Evolutionary conservation across 1,140 invertebrate species (phyloP).

Genomic region (Ylistrum balloti): DNA sequence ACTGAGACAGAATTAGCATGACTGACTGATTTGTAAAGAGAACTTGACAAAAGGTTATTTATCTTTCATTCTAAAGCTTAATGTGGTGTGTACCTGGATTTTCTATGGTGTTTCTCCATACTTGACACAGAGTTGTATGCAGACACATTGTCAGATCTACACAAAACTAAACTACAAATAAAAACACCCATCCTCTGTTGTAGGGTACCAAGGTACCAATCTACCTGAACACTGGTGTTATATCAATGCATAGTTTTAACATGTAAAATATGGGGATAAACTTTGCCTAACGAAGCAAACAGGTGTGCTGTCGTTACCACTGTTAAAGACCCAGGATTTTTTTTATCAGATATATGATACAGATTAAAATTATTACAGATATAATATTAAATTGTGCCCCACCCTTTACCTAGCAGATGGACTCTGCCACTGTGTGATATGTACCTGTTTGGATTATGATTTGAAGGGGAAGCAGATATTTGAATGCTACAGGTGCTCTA

Average conservation of each 20-base stretch:
- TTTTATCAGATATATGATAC: not conserved
- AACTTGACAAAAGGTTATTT: slow-evolving; percentile 9
- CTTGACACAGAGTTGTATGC: not conserved
- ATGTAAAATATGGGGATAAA: not conserved
- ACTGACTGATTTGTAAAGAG: not conserved
- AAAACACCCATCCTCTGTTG: too few species aligned
- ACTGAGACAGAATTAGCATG: not conserved
- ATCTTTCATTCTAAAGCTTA: slow-evolving; percentile 24
- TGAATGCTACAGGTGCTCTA: too few species aligned
- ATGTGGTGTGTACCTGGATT: not conserved
- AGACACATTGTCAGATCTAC: not conserved
- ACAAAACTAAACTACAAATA: not conserved
- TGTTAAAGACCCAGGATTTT: not conserved
- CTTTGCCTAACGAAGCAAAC: not conserved
- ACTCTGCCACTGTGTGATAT: not conserved
- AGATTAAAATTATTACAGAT: not conserved
- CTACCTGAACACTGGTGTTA: too few species aligned
- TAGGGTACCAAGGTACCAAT: too few species aligned
- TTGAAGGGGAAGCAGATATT: not conserved
- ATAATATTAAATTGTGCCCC: not conserved
- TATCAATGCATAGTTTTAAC: not conserved
- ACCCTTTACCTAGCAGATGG: not conserved
- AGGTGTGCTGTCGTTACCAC: not conserved
- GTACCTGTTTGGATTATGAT: not conserved
- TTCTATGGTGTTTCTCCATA: not conserved